Evolutionary conservation across 2,113 vertebrate genomes (phyloP).

Genomic region (Lepisosteus osseus): DNA sequence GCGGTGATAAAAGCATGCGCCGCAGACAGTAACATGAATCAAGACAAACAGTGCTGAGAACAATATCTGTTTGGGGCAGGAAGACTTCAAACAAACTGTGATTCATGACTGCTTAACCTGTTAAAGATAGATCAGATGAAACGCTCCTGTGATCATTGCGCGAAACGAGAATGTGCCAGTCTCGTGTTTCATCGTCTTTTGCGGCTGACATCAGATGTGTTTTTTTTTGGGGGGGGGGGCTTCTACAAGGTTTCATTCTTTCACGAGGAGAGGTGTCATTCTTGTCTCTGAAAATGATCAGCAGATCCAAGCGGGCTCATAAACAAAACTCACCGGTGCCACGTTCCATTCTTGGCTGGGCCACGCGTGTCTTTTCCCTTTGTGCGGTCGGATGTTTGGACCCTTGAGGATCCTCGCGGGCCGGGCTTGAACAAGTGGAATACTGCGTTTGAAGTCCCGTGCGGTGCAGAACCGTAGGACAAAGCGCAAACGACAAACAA

Average conservation of each 20-base stretch:
- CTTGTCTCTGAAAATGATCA: not conserved
- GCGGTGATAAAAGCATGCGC: not conserved
- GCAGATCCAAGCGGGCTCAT: not conserved
- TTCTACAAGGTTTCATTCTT: no score
- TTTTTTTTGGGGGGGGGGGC: not conserved
- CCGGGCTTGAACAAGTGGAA: no score
- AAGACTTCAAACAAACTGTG: not conserved
- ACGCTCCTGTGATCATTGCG: slow-evolving; percentile 10
- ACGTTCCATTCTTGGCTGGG: not conserved
- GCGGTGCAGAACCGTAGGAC: no score
- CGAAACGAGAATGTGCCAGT: not conserved
- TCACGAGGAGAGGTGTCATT: not conserved
- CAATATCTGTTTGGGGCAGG: not conserved
- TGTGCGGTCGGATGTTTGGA: not conserved
- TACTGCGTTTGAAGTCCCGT: no score
- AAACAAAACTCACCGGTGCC: not conserved
- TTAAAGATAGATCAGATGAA: slow-evolving; percentile 5
- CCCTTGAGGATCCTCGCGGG: no score
- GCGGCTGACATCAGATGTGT: not conserved
- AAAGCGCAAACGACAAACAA: no score
- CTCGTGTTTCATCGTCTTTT: slow-evolving; percentile 13
- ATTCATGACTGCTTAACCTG: slow-evolving; percentile 10
- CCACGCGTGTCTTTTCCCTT: not conserved
- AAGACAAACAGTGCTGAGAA: not conserved
- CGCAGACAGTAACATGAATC: not conserved